These are phyloP conservation scores for Temnothorax rugatulus DNA, from an alignment of 2,888 invertebrate species.

Conservation along the genomic window DNA sequence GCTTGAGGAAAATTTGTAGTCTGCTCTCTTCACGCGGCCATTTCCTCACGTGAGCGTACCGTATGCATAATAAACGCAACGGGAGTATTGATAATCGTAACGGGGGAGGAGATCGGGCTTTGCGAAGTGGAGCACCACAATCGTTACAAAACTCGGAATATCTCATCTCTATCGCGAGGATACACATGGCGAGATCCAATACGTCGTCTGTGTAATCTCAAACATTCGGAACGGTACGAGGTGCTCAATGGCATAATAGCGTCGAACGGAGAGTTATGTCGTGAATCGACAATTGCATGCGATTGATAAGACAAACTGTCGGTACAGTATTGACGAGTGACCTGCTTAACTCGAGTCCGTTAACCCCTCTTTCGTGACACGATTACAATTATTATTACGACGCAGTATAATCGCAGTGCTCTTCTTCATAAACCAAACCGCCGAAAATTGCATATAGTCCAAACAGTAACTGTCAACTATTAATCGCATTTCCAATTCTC, in stretches of 20 bases:
- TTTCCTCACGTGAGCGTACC: not conserved
- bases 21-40: not conserved
- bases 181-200: constrained; percentile 42
- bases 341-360: constrained; percentile 34
- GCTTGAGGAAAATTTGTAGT: not conserved
- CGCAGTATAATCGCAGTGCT: not conserved
- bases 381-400: constrained; percentile 1
- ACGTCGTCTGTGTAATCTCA: constrained; percentile 48
- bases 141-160: constrained; percentile 32
- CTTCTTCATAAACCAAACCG: not conserved
- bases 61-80: constrained; percentile 17
- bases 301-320: constrained; percentile 49
- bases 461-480: not conserved
- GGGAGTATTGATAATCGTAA: constrained; percentile 23
- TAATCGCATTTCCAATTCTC: not conserved
- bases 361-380: not conserved
- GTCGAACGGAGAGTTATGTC: constrained; percentile 53
- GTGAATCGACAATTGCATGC: constrained; percentile 52
- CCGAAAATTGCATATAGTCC: not conserved
- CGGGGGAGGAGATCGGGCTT: not conserved
- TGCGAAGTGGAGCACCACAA: constrained; percentile 15
- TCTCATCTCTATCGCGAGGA: constrained; percentile 35
- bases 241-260: constrained; percentile 42
- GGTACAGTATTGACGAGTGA: constrained; percentile 39
- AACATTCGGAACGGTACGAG: constrained; percentile 33